These are phyloP conservation scores for Heliothis subflexa DNA, from an alignment of 1,140 invertebrate genomes.

Conservation along the genomic window DNA sequence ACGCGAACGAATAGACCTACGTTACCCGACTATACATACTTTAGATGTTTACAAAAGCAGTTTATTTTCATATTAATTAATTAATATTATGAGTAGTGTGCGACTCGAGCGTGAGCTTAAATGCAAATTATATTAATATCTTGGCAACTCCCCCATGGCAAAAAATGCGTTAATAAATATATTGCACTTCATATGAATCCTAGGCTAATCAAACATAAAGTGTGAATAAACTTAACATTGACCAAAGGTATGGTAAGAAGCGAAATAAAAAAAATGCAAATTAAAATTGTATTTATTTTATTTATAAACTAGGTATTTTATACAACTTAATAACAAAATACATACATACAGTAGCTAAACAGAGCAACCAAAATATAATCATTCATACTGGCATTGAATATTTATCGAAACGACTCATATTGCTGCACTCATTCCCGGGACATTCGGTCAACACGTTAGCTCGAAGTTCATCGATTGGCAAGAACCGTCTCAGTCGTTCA, in stretches of 20 bases:
- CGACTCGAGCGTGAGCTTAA: neutral
- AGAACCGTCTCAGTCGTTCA: conserved; percentile 50
- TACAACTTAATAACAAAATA: conserved; percentile 84
- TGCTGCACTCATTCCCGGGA: conserved; percentile 49
- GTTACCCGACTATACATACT: conserved; percentile 66
- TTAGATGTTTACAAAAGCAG: conserved; percentile 65
- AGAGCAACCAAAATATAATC: conserved; percentile 79
- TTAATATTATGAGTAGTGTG: conserved; percentile 27
- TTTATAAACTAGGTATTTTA: conserved; percentile 85
- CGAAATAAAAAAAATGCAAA: conserved; percentile 79
- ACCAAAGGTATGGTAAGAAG: conserved; percentile 68
- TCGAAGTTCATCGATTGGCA: conserved; percentile 43
- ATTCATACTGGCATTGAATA: conserved; percentile 70
- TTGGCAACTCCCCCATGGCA: no score
- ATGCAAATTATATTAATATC: neutral
- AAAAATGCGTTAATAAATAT: no score
- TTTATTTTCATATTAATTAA: conserved; percentile 50
- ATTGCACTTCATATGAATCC: no score
- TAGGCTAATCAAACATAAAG: conserved; percentile 32
- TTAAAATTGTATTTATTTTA: conserved; percentile 80
- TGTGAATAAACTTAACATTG: conserved; percentile 62
- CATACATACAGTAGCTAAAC: conserved; percentile 83
- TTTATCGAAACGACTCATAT: conserved; percentile 39
- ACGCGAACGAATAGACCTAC: conserved; percentile 60
- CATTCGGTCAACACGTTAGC: neutral